Evolutionary conservation across 92 coral and sea anemone species (phyloP).

Genomic region (Actinostola sp.): DNA sequence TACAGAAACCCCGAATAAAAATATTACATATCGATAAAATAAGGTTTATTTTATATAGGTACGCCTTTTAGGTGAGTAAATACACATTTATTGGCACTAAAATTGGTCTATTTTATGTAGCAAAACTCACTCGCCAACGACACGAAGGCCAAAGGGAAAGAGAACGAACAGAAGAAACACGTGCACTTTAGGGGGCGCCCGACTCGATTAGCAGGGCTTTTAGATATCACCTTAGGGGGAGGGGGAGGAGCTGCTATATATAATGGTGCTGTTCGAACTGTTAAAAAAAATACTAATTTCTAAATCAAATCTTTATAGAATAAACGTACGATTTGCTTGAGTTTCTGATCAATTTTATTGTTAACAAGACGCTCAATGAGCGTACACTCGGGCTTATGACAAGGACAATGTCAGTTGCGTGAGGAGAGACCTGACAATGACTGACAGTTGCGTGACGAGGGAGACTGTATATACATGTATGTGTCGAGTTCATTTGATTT

Average conservation of each 20-base stretch:
- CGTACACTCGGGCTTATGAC: too few species aligned
- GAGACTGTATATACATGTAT: too few species aligned
- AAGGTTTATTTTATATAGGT: not conserved
- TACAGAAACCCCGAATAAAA: not conserved
- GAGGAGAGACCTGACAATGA: too few species aligned
- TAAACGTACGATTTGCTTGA: too few species aligned
- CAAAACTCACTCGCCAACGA: constrained; percentile 93
- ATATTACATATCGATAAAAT: not conserved
- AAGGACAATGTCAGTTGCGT: too few species aligned
- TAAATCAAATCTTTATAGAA: too few species aligned
- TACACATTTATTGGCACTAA: not conserved
- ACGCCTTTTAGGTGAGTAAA: not conserved
- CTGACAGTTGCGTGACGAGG: too few species aligned
- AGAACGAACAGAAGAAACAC: constrained; percentile 67
- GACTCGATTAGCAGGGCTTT: constrained; percentile 21
- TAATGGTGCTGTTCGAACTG: not conserved
- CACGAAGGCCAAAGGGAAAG: constrained; percentile 96
- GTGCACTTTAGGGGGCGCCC: constrained; percentile 81
- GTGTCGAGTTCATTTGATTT: too few species aligned
- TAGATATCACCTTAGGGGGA: constrained; percentile 20
- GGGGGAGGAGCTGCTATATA: constrained; percentile 8
- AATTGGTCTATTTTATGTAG: not conserved
- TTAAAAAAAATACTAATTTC: too few species aligned
- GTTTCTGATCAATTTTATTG: too few species aligned
- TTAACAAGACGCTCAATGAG: too few species aligned